Base-by-base conservation (phyloP, 2,888 invertebrate genomes). In the Caradrina kadenii region DNA sequence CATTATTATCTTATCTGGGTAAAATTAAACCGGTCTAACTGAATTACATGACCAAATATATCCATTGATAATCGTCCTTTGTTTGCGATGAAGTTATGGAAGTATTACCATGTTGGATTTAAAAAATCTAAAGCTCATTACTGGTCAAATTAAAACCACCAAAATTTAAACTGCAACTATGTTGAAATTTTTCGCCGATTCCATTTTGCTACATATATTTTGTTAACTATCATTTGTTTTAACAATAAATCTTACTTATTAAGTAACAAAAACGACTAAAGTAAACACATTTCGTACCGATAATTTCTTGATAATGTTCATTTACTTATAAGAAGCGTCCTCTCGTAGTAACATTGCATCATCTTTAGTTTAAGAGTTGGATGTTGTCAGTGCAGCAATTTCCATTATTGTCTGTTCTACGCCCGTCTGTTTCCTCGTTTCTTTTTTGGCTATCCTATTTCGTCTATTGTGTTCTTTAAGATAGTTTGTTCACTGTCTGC, bases 1-100 rank as follows among this genome's bases (percentile, higher is more conserved):
- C 81, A 85, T 85, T 59, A 60, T 54, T 93, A 93, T 94, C 94
- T 95, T 93, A 95, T 94, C 94, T 88, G 73, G 81, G 86, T 88
- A 86, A 89, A 93, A 93, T 92, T 92, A 89, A 90, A 92, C 88
- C 89, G 90, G 92, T 89, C 88, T 89, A 89, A 89, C 85, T 88
- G 84, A 87, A 87, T 92, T 92, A 90, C 88, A 86, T 80, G 86
- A 87, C 89, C 87, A 92, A 92, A 93, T 93, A 93, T 92, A 93
- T 92, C 89, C 90, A 91, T 85, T 90, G 65, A 31, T 65, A 76
- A 71, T 62, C 6, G 52, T 65, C 49, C 50, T 52, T 64, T 66
- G 55, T 66, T 63, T 48, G 48, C 35, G 52, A 42, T 17, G 10
- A 62, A 49, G n/a, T 58, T 26, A 55, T 59, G 62, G 61, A 64